phyloP scores from a whole-genome alignment of 2,797 vertebrate genomes.

The Platalea minor region DNA sequence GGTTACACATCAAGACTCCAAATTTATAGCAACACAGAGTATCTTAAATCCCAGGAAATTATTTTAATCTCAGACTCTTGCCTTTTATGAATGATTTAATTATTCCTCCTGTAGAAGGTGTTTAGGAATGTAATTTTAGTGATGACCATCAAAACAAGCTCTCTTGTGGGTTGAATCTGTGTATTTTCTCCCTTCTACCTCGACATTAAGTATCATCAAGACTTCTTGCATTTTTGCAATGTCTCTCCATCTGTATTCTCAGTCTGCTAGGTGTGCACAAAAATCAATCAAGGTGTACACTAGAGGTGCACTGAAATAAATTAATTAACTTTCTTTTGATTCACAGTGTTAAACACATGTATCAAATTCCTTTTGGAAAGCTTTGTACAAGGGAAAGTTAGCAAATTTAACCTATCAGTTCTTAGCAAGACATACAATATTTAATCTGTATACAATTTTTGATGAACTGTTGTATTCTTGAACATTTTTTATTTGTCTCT shows the following conservation, averaged over 20 bases:
- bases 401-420: not conserved
- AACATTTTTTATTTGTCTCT: not conserved
- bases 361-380: not conserved
- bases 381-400: not conserved
- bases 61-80: not conserved
- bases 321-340: not conserved
- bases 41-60: not conserved
- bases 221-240: not conserved
- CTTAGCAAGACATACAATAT: not conserved
- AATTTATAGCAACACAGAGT: not conserved
- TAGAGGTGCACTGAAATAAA: not conserved
- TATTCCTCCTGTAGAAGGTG: not conserved
- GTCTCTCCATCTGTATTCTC: not conserved
- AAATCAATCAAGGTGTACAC: not conserved
- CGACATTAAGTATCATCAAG: not conserved
- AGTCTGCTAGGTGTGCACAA: not conserved
- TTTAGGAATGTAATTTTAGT: not conserved
- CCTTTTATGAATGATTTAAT: not conserved
- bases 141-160: not conserved
- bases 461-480: not conserved
- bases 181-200: not conserved
- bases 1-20: not conserved
- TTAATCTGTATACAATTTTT: not conserved
- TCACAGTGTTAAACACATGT: not conserved
- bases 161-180: not conserved